Conservation (phyloP, 2,113 vertebrate species). For the Zapus hudsonius region DNA sequence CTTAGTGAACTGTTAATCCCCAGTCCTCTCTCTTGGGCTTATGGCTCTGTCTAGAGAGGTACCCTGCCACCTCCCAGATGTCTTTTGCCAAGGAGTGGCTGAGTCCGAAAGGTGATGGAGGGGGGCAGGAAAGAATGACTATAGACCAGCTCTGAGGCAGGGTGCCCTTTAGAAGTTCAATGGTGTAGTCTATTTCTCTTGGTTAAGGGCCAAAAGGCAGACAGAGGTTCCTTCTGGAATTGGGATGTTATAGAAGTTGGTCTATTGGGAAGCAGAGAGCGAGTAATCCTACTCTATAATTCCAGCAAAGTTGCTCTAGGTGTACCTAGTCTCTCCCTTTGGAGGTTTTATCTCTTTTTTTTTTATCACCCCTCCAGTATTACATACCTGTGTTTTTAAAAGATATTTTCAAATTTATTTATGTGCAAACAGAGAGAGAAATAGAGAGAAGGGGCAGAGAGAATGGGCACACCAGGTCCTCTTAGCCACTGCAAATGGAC, state of each 20-base stretch:
- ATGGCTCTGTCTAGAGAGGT: not conserved
- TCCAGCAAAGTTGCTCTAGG: not conserved
- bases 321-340: accelerated
- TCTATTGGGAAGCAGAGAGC: not conserved
- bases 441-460: no score
- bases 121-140: not conserved
- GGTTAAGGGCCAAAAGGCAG: slow-evolving; percentile 7
- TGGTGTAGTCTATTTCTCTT: not conserved
- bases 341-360: not conserved
- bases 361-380: no score
- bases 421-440: no score
- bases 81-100: slow-evolving; percentile 1
- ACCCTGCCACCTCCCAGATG: not conserved
- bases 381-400: accelerated
- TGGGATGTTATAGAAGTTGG: not conserved
- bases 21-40: not conserved
- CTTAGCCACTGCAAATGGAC: no score
- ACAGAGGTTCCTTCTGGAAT: not conserved
- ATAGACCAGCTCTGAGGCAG: not conserved
- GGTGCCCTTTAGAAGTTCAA: not conserved
- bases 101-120: not conserved
- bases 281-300: no score
- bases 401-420: no score
- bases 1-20: not conserved
- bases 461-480: no score